Evolutionary conservation across 2,888 invertebrate species (phyloP).

Genomic region (Mesopsocus fuscifrons): DNA sequence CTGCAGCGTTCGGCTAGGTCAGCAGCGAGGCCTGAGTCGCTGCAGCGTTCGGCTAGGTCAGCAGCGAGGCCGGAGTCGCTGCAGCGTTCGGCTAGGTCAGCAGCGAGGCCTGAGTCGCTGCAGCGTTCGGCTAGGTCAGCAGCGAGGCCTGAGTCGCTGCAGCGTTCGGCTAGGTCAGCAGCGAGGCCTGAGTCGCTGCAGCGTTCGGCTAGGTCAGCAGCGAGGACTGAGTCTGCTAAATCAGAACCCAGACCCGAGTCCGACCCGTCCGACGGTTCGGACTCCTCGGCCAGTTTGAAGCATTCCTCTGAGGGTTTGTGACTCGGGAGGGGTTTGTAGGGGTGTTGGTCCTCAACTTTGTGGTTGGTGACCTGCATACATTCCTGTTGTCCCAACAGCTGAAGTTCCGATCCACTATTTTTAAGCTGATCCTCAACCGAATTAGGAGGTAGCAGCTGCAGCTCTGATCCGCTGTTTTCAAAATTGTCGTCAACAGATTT

Average conservation of each 20-base stretch:
- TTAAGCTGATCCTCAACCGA: constrained; percentile 4
- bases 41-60: constrained; percentile 32
- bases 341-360: neutral
- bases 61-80: neutral
- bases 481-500: too few relatives aligned
- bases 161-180: constrained; percentile 48
- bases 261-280: constrained; percentile 52
- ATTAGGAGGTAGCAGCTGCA: neutral
- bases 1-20: constrained; percentile 51
- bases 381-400: neutral
- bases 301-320: neutral
- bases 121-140: constrained; percentile 29
- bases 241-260: constrained; percentile 71
- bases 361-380: neutral
- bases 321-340: neutral
- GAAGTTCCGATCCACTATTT: constrained; percentile 3
- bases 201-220: constrained; percentile 22
- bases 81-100: constrained; percentile 50
- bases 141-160: neutral
- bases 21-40: constrained; percentile 65
- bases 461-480: too few relatives aligned
- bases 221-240: constrained; percentile 33
- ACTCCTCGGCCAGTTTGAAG: neutral
- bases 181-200: constrained; percentile 72
- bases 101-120: constrained; percentile 67